Evolutionary conservation across 2,113 vertebrate species (phyloP).

Genomic region (Psilopogon haemacephalus): DNA sequence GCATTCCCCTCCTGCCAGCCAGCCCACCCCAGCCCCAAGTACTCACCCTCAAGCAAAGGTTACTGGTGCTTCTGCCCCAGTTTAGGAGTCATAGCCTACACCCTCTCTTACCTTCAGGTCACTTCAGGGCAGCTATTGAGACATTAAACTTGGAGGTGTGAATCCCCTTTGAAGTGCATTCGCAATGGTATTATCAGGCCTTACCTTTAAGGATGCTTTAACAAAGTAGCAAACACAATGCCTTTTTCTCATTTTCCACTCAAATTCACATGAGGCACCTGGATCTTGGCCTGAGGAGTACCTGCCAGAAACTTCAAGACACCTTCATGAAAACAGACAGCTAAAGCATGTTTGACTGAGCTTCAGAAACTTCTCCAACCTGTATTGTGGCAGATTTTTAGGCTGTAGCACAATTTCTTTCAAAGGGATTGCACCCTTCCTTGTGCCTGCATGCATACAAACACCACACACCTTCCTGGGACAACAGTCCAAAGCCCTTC

Average conservation of each 20-base stretch:
- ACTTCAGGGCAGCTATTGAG: neutral
- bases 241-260: neutral
- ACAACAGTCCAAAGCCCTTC: neutral
- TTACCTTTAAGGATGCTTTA: neutral
- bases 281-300: neutral
- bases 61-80: fast-evolving
- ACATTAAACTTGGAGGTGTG: neutral
- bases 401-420: neutral
- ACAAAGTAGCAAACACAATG: neutral
- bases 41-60: fast-evolving
- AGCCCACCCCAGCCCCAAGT: fast-evolving
- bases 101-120: neutral
- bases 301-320: neutral
- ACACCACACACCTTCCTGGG: neutral
- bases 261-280: neutral
- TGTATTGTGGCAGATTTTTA: neutral
- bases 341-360: neutral
- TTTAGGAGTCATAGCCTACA: neutral
- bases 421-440: neutral
- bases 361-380: neutral
- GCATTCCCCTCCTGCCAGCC: neutral
- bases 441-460: too few species aligned
- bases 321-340: neutral
- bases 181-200: neutral
- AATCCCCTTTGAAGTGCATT: neutral